Evolutionary conservation across 2,797 vertebrate genomes (phyloP), one percentile per base, ranked within the genome.

Genomic region (Phataginus tricuspis): DNA sequence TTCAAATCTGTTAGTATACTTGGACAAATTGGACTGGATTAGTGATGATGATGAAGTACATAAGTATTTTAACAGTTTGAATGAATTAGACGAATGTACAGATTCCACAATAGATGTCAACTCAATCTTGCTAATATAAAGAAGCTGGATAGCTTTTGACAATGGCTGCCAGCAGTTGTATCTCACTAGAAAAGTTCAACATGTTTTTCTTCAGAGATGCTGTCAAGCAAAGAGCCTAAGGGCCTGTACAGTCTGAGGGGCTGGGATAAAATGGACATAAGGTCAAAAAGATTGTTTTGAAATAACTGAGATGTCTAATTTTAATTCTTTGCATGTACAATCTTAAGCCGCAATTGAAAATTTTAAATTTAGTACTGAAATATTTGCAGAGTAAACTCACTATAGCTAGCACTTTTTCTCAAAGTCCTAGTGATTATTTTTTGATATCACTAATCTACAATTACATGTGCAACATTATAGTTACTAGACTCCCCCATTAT

Each of bases 281-380:
- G 97, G 93, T 98, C 95, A 97, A 69, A 97, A 34, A 59, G 90
- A 75, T 86, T 94, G 91, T 94, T 98, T 82, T 96, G 92, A 98
- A 98, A 94, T 88, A 97, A 97, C 91, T 8, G 55, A 96, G 49
- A 91, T 59, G 49, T 42, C 77, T 97, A 75, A 86, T 97, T 98
- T 88, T 89, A 85, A 90, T 96, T 1, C 92, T 95, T 95, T 96
- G 34, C 61, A 37, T 85, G 78, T 39, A 64, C 39, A 86, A 95
- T 15, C 2, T 79, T 97, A 83, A 68, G 86, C 71, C 89, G 29
- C 89, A 59, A 21, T 11, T 59, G 82, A 97, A 68, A 66, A n/a
- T 96, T 95, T 86, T 96, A 85, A 89, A 77, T 79, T 72, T 51
- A 87, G 85, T 51, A 95, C 96, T 94, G 51, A 10, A 77, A 72